These are phyloP conservation scores for Plutomurus gul DNA, from an alignment of 1,140 invertebrate species.

Conservation along the genomic window DNA sequence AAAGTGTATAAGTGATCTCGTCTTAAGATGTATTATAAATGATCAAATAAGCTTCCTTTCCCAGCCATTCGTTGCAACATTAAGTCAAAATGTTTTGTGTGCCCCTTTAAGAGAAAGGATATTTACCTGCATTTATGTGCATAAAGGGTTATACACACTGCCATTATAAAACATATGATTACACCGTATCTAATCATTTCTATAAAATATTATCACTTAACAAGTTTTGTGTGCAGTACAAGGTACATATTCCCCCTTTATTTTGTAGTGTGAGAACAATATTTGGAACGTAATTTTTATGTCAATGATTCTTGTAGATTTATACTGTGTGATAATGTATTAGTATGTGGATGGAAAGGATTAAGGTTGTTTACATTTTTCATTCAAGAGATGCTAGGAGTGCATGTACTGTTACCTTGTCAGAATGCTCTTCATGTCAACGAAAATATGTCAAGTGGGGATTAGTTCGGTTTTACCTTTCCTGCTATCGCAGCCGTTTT, in stretches of 20 bases:
- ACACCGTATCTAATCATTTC: background rate
- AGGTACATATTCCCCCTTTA: background rate
- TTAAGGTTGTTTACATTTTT: conserved; percentile 12
- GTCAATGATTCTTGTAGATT: background rate
- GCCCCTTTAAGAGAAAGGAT: background rate
- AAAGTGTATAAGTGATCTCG: background rate
- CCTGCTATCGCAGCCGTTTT: too few relatives aligned
- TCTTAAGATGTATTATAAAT: background rate
- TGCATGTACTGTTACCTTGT: background rate
- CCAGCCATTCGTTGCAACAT: background rate
- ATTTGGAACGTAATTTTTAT: background rate
- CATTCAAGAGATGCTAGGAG: background rate
- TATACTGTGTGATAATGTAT: too few relatives aligned
- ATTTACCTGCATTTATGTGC: background rate
- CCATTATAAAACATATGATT: background rate
- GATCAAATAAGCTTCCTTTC: background rate
- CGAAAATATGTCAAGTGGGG: conserved; percentile 11
- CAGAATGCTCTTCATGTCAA: background rate
- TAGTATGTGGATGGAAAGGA: background rate
- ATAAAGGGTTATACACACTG: background rate
- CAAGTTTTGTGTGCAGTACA: conserved; percentile 1
- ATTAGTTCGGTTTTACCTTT: background rate
- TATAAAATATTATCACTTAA: conserved; percentile 11
- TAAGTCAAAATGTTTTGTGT: too few relatives aligned
- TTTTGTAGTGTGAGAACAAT: background rate